Conservation (phyloP, 2,888 invertebrate species). For the Sericinus montela region DNA sequence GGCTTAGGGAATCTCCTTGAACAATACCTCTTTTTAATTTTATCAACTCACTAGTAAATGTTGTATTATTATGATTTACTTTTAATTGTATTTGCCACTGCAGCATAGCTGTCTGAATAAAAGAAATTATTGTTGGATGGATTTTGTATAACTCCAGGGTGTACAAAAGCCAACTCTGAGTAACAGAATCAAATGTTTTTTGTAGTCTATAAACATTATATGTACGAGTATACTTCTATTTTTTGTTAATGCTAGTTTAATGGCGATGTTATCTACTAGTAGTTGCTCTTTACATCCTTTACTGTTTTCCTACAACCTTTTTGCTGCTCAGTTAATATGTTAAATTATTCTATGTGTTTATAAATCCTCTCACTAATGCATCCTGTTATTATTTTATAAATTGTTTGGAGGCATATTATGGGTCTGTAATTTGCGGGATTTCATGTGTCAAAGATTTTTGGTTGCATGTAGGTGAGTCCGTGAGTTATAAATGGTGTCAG, state of each 20-base stretch:
- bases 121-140: neutral
- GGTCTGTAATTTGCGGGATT: no score
- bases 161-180: neutral
- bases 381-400: no score
- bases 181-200: no score
- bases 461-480: neutral
- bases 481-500: neutral
- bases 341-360: neutral
- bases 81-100: neutral
- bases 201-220: neutral
- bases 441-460: no score
- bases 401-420: no score
- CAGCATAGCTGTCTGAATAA: neutral
- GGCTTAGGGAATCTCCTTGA: neutral
- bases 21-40: neutral
- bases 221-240: neutral
- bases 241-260: no score
- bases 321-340: neutral
- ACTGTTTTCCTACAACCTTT: neutral
- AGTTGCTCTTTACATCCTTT: neutral
- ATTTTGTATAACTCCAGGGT: neutral
- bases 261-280: neutral
- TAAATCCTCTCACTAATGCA: no score
- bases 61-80: no score
- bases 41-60: neutral